Conservation (phyloP, 2,888 invertebrate genomes). For the Eupeodes luniger region DNA sequence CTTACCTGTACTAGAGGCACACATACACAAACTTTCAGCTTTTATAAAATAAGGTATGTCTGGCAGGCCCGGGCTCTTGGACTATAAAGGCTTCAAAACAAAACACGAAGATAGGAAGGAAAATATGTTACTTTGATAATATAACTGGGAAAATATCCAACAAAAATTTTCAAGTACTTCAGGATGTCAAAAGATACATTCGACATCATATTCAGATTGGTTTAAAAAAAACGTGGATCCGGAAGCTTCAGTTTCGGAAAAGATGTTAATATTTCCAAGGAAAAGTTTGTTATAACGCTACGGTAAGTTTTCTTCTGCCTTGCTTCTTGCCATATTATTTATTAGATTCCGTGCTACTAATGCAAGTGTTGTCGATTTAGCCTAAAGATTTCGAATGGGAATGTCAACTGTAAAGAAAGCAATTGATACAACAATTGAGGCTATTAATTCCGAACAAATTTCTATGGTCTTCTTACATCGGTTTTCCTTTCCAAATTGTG, state of each 20-base stretch:
- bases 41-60: too few relatives aligned
- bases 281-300: slow-evolving; percentile 1
- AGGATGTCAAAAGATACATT: neutral
- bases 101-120: neutral
- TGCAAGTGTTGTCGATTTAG: too few relatives aligned
- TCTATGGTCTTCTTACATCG: neutral
- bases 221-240: neutral
- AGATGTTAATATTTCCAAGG: neutral
- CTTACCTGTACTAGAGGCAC: too few relatives aligned
- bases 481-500: slow-evolving; percentile 13
- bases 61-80: too few relatives aligned
- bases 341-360: neutral
- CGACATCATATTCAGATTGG: neutral
- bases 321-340: too few relatives aligned
- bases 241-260: neutral
- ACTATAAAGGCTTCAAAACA: too few relatives aligned
- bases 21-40: too few relatives aligned
- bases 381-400: neutral
- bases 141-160: neutral
- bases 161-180: neutral
- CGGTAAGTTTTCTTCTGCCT: neutral
- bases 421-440: neutral
- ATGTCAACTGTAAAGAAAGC: neutral
- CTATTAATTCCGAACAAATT: neutral
- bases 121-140: neutral